These are phyloP conservation scores for Brienomyrus longianalis DNA, from an alignment of 2,113 vertebrate genomes.

Conservation along the genomic window DNA sequence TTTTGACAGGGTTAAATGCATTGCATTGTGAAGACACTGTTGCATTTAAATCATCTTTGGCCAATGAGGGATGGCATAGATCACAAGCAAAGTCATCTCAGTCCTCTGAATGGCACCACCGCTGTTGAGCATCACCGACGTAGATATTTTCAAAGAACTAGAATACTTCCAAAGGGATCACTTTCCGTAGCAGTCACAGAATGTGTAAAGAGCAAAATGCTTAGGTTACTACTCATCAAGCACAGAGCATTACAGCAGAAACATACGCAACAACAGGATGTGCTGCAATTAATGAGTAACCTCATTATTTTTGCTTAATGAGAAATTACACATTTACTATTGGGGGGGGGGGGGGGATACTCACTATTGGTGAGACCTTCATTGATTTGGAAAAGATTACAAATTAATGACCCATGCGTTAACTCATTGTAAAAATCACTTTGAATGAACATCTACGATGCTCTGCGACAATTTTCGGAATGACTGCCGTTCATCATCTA, in stretches of 20 bases:
- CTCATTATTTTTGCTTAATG: constrained; percentile 19
- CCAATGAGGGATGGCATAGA: neutral
- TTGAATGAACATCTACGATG: constrained; percentile 60
- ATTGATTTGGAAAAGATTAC: constrained; percentile 57
- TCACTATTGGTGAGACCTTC: constrained; percentile 37
- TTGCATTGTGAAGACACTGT: neutral
- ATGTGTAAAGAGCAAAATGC: neutral
- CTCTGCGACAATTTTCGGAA: constrained; percentile 36
- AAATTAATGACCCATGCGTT: constrained; percentile 61
- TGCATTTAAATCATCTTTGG: neutral
- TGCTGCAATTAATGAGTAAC: neutral
- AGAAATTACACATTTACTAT: constrained; percentile 31
- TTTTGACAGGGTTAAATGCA: neutral
- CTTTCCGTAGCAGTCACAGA: neutral
- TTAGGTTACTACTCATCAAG: neutral
- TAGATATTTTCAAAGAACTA: neutral
- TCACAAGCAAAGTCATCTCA: neutral
- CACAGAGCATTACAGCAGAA: neutral
- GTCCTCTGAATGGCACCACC: neutral
- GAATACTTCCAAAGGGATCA: neutral
- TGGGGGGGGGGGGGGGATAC: no score
- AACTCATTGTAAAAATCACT: constrained; percentile 58
- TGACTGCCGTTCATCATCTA: neutral
- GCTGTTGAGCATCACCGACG: neutral
- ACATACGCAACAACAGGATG: neutral